phyloP scores from a whole-genome alignment of 1,140 invertebrate species.

The Pteromalus puparum region DNA sequence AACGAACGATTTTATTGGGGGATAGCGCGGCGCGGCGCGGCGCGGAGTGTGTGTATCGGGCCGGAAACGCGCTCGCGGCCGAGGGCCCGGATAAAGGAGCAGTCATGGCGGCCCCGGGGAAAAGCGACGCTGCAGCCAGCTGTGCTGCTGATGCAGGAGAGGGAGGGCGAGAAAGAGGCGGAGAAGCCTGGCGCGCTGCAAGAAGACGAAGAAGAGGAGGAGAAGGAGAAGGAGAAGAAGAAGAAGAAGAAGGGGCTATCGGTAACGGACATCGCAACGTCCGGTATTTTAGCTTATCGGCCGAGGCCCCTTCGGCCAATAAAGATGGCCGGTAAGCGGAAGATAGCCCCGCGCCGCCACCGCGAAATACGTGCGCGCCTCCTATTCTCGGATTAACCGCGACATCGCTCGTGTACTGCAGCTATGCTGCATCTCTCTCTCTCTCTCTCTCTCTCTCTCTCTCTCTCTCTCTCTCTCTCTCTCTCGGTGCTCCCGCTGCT shows the following conservation, averaged over 20 bases:
- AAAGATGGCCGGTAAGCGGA: constrained; percentile 64
- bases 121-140: neutral
- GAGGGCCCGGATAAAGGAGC: neutral
- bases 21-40: too few species aligned
- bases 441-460: neutral
- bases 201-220: constrained; percentile 38
- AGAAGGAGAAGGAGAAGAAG: constrained; percentile 41
- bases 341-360: constrained; percentile 56
- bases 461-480: neutral
- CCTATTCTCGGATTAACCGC: constrained; percentile 65
- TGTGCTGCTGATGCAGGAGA: neutral
- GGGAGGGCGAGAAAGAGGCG: constrained; percentile 10
- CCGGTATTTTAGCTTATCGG: constrained; percentile 67
- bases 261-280: constrained; percentile 58
- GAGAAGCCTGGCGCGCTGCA: constrained; percentile 7
- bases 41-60: neutral
- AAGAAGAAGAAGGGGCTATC: constrained; percentile 56
- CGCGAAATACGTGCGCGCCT: constrained; percentile 63
- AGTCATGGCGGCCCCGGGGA: neutral
- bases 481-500: neutral
- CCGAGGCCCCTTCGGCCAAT: constrained; percentile 63
- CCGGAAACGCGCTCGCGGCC: neutral
- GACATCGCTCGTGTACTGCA: constrained; percentile 11
- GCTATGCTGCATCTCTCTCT: neutral
- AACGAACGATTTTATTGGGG: neutral